Base-by-base conservation (phyloP, 35 echinoderm and acorn worm genomes). In the Anneissia japonica region DNA sequence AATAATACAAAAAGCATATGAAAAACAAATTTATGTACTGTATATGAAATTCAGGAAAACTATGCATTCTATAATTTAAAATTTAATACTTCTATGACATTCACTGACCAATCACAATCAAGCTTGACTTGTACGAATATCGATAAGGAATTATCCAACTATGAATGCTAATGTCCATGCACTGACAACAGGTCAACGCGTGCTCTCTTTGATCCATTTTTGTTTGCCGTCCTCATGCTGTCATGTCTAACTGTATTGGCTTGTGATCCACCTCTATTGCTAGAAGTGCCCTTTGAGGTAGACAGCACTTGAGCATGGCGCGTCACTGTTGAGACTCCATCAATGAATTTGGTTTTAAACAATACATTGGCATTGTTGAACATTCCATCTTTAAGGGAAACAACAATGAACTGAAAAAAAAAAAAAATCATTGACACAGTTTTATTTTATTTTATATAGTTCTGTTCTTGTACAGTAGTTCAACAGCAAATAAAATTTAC, bases 321-420 rank as follows among this genome's bases (percentile, higher is more conserved):
- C 28, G 89, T 93, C 36, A 97, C 95, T 31, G 91, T 93, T 85
- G 95, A 97, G 6, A 97, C 95, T 0, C 95, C 95, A 79, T 97
- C 95, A 9, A 97, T 92, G 91, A 97, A 97, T 38, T 97, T 97
- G 85, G 95, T 97, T 83, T 97, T 97, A 80, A 89, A 97, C 45
- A 97, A 89, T 17, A 97, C 95, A 41, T 97, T 97, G 87, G 95
- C 95, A 51, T 97, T 97, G 95, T 97, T 97, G 92, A 97, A 97
- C 95, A 97, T 97, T 32, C 95, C 95, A 37, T 97, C 95, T 72
- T 97, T 97, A 28, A 97, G 91, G 7, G 95, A 97, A 16, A 97
- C 95, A 17, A 97, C 95, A 30, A 97, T 97, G 75, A 97, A 97
- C 95, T 97, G 91, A 6, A 81, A n/a, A 79, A 37, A 56, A 28